A percentile compares a stretch with the other conserved stretches of the same genome.
Conservation (phyloP, 2,888 invertebrate genomes). For the Digitonthophagus gazella region DNA sequence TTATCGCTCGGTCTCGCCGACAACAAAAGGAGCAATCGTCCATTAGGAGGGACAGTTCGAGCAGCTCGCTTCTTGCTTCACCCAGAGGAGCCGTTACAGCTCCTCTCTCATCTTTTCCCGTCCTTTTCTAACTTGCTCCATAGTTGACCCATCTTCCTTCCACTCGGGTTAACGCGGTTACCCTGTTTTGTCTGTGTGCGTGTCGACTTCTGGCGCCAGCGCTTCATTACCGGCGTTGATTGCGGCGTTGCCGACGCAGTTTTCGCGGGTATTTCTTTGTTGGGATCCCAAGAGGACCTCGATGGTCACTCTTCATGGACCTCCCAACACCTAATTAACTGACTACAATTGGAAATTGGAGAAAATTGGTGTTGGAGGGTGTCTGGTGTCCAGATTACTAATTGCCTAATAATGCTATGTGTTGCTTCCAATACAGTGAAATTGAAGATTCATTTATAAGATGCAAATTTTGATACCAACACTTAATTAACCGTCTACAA, state of each 20-base stretch:
- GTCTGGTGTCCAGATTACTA: too few relatives aligned
- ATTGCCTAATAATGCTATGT: too few relatives aligned
- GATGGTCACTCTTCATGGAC: background rate
- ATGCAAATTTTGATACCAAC: too few relatives aligned
- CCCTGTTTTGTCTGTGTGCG: slow-evolving; percentile 31
- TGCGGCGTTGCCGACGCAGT: slow-evolving; percentile 35
- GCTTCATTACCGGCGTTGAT: slow-evolving; percentile 51
- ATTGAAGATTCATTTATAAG: too few relatives aligned
- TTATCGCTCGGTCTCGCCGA: slow-evolving; percentile 10
- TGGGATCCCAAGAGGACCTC: background rate
- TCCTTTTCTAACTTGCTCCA: background rate
- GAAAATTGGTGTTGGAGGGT: background rate
- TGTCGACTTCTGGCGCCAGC: slow-evolving; percentile 51
- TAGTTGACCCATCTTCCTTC: slow-evolving; percentile 5
- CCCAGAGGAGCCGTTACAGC: background rate
- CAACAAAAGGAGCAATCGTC: slow-evolving; percentile 14
- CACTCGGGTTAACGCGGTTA: background rate
- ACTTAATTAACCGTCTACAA: too few relatives aligned
- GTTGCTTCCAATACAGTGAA: too few relatives aligned
- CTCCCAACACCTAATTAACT: background rate
- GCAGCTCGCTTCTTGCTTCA: background rate
- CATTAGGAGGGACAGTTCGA: slow-evolving; percentile 8
- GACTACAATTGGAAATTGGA: background rate
- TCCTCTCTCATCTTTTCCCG: background rate
- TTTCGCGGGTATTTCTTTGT: slow-evolving; percentile 12